Evolutionary conservation across 2,888 invertebrate species (phyloP).

Genomic region (Alviniconcha strummeri): DNA sequence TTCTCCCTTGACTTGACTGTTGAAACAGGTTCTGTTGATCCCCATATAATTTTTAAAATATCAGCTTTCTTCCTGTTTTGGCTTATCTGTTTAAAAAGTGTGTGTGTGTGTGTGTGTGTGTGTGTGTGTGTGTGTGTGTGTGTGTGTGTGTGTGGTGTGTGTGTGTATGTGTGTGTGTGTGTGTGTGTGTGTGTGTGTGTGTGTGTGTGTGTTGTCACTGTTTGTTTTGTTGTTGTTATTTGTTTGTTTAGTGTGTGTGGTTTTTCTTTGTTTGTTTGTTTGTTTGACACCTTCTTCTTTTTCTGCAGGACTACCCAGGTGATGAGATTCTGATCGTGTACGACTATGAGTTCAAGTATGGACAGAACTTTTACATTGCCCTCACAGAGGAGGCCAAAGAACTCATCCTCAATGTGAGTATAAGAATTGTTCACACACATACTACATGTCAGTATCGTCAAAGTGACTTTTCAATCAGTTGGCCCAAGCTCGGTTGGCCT

Average conservation of each 20-base stretch:
- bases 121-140: neutral
- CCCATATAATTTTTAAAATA: no score
- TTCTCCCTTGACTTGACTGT: no score
- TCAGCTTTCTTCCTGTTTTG: no score
- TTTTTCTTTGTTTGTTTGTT: no score
- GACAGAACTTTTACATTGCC: conserved; percentile 73
- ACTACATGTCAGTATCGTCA: no score
- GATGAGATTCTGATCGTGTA: conserved; percentile 72
- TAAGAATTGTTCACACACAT: no score
- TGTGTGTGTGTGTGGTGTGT: neutral
- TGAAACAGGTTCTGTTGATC: no score
- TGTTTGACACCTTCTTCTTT: neutral
- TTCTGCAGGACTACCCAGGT: conserved; percentile 67
- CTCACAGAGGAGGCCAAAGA: conserved; percentile 71
- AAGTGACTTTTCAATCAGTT: no score
- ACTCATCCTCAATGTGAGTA: conserved; percentile 61
- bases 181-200: neutral
- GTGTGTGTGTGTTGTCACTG: no score
- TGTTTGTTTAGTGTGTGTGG: no score
- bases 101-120: neutral
- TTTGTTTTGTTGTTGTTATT: no score
- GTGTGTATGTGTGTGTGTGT: neutral
- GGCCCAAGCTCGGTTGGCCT: no score
- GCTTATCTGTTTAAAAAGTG: neutral
- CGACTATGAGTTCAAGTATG: conserved; percentile 71